These are phyloP conservation scores for Mirounga angustirostris DNA, from an alignment of 2,113 vertebrate genomes.

Conservation along the genomic window DNA sequence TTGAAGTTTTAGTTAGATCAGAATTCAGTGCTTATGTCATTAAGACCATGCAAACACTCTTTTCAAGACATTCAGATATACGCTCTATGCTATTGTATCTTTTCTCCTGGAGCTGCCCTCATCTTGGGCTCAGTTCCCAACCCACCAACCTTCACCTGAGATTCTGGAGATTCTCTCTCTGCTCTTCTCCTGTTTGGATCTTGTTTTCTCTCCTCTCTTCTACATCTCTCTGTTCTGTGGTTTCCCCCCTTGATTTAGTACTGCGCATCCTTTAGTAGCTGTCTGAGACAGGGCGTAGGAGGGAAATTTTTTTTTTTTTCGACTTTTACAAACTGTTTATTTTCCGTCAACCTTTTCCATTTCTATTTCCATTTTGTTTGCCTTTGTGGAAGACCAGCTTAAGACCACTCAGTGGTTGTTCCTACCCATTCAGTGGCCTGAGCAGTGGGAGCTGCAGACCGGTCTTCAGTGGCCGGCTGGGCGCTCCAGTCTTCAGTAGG, in stretches of 20 bases:
- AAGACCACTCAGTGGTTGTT: too few relatives aligned
- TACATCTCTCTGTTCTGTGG: background rate
- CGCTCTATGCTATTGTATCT: background rate
- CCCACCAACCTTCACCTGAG: background rate
- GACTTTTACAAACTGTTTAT: too few relatives aligned
- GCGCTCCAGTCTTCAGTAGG: too few relatives aligned
- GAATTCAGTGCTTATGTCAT: background rate
- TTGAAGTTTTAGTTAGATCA: background rate
- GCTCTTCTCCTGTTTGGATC: background rate
- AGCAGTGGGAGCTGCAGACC: too few relatives aligned
- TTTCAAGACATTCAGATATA: background rate
- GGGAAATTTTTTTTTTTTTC: background rate
- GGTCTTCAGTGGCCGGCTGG: too few relatives aligned
- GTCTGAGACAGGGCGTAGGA: background rate
- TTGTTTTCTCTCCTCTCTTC: background rate
- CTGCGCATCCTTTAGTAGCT: background rate
- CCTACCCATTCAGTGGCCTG: too few relatives aligned
- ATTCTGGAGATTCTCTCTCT: background rate
- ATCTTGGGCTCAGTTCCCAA: background rate
- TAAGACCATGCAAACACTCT: background rate
- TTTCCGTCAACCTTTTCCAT: too few relatives aligned
- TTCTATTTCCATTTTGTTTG: too few relatives aligned
- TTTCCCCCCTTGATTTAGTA: background rate
- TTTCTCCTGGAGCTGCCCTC: background rate
- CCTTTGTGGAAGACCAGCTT: too few relatives aligned